Base-by-base conservation (phyloP, 2,888 invertebrate species). In the Tinea semifulvella region DNA sequence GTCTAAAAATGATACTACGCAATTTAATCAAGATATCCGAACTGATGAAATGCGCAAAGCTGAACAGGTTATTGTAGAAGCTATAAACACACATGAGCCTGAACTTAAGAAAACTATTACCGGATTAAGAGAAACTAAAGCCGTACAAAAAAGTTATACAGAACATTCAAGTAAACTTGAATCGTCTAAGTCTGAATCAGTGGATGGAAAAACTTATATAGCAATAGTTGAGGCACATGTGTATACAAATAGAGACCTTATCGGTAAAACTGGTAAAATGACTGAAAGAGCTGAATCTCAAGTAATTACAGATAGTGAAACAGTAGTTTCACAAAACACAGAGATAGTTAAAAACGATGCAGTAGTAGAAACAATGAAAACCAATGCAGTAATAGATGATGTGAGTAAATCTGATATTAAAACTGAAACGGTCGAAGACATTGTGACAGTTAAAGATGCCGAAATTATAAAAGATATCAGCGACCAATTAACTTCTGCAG, bases 141-240 rank as follows among this genome's bases (percentile, higher is more conserved):
- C n/a, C n/a, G n/a, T n/a, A n/a, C n/a, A 61, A 51, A 56, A 49
- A 10, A 39, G 19, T 18, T 10, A n/a, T n/a, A 8, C 8, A 57
- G 49, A 46, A 31, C 31, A 31, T n/a, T n/a, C n/a, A 13, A 31
- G 13, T 31, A 3, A 31, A 31, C n/a, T 14, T 13, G 35, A 46
- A 31, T 18, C 31, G 2, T 13, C 18, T 13, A 18, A 19, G 11
- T 25, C 42, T 26, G 17, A 46, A 45, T 46, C 51, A n/a, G 59
- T 47, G 7, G 52, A 45, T 53, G 55, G 8, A 61, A 65, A 44
- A 56, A 74, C 60, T 42, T 80, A 79, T 36, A 49, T 74, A 31
- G 79, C 77, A 2, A 63, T 71, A 25, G 77, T 79, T n/a, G 74
- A 80, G 51, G 60, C 80, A 3, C 80, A 80, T 45, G 69, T 73